phyloP scores from a whole-genome alignment of 2,797 vertebrate species.

The Dryobates pubescens region DNA sequence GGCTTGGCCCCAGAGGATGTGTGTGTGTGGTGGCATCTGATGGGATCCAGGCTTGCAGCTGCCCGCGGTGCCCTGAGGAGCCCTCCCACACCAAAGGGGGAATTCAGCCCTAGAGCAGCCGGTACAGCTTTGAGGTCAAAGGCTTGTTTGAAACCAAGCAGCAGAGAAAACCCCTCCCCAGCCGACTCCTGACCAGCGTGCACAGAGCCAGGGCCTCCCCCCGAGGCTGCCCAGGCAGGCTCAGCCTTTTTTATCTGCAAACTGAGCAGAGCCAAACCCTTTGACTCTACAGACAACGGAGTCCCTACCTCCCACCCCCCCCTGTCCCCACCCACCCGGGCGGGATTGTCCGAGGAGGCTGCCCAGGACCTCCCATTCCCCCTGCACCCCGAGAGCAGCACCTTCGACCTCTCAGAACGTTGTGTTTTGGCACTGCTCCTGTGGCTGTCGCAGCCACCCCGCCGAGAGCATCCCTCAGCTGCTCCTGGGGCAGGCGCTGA shows the following conservation, averaged over 20 bases:
- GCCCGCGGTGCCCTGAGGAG: not conserved
- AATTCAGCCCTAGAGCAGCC: not conserved
- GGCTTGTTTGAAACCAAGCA: not conserved
- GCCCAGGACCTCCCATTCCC: rapidly evolving
- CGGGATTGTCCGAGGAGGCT: no score
- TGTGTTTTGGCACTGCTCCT: not conserved
- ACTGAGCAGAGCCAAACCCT: rapidly evolving
- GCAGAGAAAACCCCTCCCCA: not conserved
- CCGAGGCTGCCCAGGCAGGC: rapidly evolving
- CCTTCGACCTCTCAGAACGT: rapidly evolving
- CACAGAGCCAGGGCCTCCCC: not conserved
- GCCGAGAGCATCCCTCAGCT: rapidly evolving
- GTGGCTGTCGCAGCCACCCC: rapidly evolving
- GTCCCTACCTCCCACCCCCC: not conserved
- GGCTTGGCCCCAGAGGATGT: not conserved
- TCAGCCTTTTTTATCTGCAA: not conserved
- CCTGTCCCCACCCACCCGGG: rapidly evolving
- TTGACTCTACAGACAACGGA: rapidly evolving
- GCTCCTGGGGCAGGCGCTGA: not conserved
- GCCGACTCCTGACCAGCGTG: rapidly evolving
- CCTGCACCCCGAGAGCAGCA: not conserved
- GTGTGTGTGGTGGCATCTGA: rapidly evolving
- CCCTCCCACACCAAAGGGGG: not conserved
- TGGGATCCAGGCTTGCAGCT: rapidly evolving
- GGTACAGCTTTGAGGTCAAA: not conserved